Evolutionary conservation across 2,888 invertebrate species (phyloP), one percentile per base, ranked within the genome.

Genomic region (Nasonia oneida): DNA sequence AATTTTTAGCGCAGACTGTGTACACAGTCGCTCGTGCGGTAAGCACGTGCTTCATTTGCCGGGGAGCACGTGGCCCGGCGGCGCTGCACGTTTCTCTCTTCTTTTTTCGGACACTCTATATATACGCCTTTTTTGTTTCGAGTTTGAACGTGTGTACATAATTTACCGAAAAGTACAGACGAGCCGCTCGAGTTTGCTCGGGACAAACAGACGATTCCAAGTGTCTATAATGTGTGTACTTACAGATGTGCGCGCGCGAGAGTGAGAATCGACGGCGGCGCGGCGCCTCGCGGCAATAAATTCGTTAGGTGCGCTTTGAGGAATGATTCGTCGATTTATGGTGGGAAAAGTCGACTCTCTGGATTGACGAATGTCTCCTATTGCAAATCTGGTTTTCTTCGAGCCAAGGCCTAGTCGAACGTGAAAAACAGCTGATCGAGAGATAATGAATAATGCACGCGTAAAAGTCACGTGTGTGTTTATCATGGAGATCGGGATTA

Each of bases 31-130:
- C 39, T 53, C 82, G 82, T 76, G 77, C 67, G 71, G 5, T 42
- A 18, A 23, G 76, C 82, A 78, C 78, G 78, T 78, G 78, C 37
- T 73, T 78, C 70, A 53, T 70, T 76, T 47, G 57, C 47, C 39
- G 1, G 50, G 15, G 23, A 37, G 39, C 70, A 12, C 67, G 23
- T 74, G 74, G 37, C 33, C 4, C n/a, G 5, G 23, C 18, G 42
- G 12, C 2, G 1, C 29, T 39, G n/a, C 73, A 23, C 73, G 73
- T 73, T 47, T 73, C 23, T 47, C 12, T 73, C 5, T 67, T 33
- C 29, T 29, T 67, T n/a, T 67, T 14, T 14, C n/a, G 1, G 10
- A 12, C 12, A 12, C 47, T 47, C 6, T 42, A 47, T 10, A 47
- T 47, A 12, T 4, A 37, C 4, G 8, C 42, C 47, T 12, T 47